Conservation (phyloP, 2,888 invertebrate genomes). For the Eulithis testata region DNA sequence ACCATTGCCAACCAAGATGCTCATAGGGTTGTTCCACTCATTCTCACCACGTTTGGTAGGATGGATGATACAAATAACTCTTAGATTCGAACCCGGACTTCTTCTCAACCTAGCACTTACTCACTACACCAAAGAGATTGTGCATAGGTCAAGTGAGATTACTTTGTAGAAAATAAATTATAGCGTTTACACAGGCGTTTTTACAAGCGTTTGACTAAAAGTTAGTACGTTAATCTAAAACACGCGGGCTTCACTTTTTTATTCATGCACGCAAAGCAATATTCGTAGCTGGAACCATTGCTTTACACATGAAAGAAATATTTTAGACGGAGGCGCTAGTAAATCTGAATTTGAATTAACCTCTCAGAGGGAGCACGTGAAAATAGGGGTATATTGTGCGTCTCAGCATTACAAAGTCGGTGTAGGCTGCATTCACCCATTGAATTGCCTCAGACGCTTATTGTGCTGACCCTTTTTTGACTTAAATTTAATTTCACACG, state of each 20-base stretch:
- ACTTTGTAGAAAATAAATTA: too few species aligned
- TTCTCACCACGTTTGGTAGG: too few species aligned
- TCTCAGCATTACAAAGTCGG: conserved; percentile 63
- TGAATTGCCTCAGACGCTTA: conserved; percentile 57
- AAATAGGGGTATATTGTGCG: conserved; percentile 65
- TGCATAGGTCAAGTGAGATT: too few species aligned
- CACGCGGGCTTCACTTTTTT: neutral
- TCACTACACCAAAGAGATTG: too few species aligned
- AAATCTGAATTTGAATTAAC: conserved; percentile 66
- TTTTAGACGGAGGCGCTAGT: conserved; percentile 52
- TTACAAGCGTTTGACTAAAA: neutral
- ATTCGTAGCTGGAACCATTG: conserved; percentile 38
- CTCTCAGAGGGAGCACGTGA: conserved; percentile 56
- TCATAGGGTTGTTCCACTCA: too few species aligned
- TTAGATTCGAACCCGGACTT: too few species aligned
- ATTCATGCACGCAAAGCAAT: conserved; percentile 14
- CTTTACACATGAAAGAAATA: conserved; percentile 51
- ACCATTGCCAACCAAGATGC: too few species aligned
- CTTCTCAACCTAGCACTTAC: too few species aligned
- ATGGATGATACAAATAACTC: too few species aligned
- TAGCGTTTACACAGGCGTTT: too few species aligned
- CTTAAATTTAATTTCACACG: conserved; percentile 72
- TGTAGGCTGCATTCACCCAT: conserved; percentile 65
- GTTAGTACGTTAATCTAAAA: neutral
- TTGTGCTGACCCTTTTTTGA: conserved; percentile 69